phyloP scores from a whole-genome alignment of 2,888 invertebrate species.

The Drosophila testacea region DNA sequence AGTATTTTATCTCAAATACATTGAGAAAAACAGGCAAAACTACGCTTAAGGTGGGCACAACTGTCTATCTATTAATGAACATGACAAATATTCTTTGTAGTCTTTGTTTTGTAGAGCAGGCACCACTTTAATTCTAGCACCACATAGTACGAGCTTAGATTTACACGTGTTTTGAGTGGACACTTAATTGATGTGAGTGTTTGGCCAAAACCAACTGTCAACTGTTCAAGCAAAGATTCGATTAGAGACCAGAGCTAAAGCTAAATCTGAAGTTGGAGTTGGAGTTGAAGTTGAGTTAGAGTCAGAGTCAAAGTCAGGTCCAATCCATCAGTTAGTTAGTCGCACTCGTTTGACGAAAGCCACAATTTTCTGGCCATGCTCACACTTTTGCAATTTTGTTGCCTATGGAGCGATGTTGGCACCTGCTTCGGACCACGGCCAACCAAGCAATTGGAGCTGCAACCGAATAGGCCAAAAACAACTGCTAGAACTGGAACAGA shows the following conservation, averaged over 20 bases:
- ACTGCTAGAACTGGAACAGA: neutral
- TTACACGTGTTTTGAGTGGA: conserved; percentile 20
- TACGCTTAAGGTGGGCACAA: too few species aligned
- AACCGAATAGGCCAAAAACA: neutral
- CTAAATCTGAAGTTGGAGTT: neutral
- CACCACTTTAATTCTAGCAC: neutral
- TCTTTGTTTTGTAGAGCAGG: neutral
- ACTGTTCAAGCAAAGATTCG: conserved; percentile 13
- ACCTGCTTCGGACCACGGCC: conserved; percentile 20
- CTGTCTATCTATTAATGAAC: neutral
- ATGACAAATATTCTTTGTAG: neutral
- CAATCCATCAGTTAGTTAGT: conserved; percentile 26
- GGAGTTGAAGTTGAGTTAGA: too few species aligned
- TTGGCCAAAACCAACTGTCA: conserved; percentile 39
- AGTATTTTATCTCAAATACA: too few species aligned
- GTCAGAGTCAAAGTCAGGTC: neutral
- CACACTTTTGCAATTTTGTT: conserved; percentile 28
- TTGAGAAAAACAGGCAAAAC: too few species aligned
- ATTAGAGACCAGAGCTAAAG: conserved; percentile 9
- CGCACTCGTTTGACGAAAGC: conserved; percentile 8
- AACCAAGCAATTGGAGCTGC: conserved; percentile 18
- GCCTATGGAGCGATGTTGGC: conserved; percentile 38
- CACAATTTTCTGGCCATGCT: conserved; percentile 24
- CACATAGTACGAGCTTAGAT: neutral
- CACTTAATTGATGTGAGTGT: conserved; percentile 11